These are phyloP conservation scores for Brachyptera risi DNA, from an alignment of 2,888 invertebrate genomes.

Conservation along the genomic window DNA sequence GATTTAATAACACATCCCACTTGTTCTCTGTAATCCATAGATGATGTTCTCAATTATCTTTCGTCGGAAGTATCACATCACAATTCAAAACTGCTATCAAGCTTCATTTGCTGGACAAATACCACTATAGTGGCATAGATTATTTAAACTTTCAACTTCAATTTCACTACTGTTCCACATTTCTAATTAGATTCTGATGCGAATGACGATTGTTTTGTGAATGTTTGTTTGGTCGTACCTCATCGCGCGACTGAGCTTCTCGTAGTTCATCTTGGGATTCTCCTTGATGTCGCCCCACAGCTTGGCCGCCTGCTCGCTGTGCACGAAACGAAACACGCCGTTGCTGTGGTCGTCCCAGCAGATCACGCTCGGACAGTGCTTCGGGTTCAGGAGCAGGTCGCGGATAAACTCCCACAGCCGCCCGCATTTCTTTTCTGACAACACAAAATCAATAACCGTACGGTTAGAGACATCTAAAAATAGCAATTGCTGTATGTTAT, in stretches of 20 bases:
- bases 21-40: too few species aligned
- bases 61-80: too few species aligned
- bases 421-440: conserved; percentile 45
- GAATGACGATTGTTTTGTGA: too few species aligned
- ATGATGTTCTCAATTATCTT: too few species aligned
- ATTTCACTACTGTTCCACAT: too few species aligned
- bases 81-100: not conserved
- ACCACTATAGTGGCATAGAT: not conserved
- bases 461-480: too few species aligned
- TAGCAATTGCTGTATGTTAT: too few species aligned
- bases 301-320: conserved; percentile 80
- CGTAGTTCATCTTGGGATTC: conserved; percentile 87
- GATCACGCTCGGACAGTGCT: conserved; percentile 75
- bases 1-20: too few species aligned
- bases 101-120: not conserved
- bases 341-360: conserved; percentile 83
- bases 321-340: conserved; percentile 83
- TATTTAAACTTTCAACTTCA: not conserved
- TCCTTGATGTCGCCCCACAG: conserved; percentile 84
- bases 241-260: conserved; percentile 88
- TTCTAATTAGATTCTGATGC: too few species aligned
- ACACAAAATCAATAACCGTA: too few species aligned
- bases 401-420: conserved; percentile 80
- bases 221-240: conserved; percentile 47
- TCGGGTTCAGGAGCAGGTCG: conserved; percentile 69